Conservation (phyloP, 1,140 invertebrate genomes). For the Tetragonula clypearis region DNA sequence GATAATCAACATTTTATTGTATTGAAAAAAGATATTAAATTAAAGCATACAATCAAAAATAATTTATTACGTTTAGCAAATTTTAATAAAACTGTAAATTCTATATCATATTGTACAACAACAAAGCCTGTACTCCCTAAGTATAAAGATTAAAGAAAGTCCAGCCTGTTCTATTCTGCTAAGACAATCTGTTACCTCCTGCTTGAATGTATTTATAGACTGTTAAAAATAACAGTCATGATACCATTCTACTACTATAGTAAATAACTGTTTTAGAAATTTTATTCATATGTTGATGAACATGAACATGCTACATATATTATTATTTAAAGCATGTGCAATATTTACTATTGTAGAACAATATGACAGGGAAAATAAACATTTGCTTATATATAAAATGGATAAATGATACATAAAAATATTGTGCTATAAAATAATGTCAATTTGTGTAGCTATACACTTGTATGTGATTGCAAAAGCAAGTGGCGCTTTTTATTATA, state of each 20-base stretch:
- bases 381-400: slow-evolving; percentile 9
- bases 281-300: slow-evolving; percentile 1
- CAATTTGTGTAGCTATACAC: slow-evolving; percentile 20
- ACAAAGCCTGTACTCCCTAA: background rate
- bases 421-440: slow-evolving; percentile 16
- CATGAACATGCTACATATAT: background rate
- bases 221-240: slow-evolving; percentile 50
- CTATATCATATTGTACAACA: background rate
- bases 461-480: slow-evolving; percentile 28
- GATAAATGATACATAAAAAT: slow-evolving; percentile 10
- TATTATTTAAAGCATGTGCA: background rate
- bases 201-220: slow-evolving; percentile 43
- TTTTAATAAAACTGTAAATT: background rate
- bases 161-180: slow-evolving; percentile 20
- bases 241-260: slow-evolving; percentile 34
- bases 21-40: background rate
- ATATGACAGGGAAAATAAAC: background rate
- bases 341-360: background rate
- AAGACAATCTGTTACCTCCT: slow-evolving; percentile 43
- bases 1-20: background rate
- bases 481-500: slow-evolving; percentile 26
- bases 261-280: slow-evolving; percentile 37
- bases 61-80: background rate
- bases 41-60: background rate
- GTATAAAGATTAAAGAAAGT: slow-evolving; percentile 38